Base-by-base conservation (phyloP, 64 coral and sea anemone species). In the Catalaphyllia jardinei region DNA sequence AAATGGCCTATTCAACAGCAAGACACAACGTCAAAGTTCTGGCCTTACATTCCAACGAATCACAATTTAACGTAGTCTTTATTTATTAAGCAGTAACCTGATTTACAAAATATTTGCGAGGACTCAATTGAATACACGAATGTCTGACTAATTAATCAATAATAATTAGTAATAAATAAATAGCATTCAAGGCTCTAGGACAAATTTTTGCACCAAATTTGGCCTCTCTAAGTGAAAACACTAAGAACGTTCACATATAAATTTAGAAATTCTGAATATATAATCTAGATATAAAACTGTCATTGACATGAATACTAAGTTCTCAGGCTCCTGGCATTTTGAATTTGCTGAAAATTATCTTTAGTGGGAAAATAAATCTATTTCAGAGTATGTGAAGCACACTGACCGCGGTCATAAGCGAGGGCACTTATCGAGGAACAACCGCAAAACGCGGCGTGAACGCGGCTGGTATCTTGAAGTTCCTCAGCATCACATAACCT, bases 161-260 rank as follows among this genome's bases (percentile, higher is more conserved):
- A 49, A 12, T 22, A 77, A 24, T 20, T 77, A 38, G 19, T 50
- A 46, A n/a, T 77, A 52, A 77, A 77, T 77, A 77, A 77, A 77
- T 77, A 51, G 20, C 39, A 19, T 12, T 10, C 18, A 38, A 74
- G 31, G 29, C 72, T 33, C 4, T 18, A 31, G 11, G 29, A 74
- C 31, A 6, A 31, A 29, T 30, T 73, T 46, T 73, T 30, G n/a
- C 71, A 73, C 15, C 29, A 31, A 27, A 73, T 2, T 27, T 73
- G 71, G 71, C 71, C 71, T 73, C 8, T 29, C 71, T 9, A 30
- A 29, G 29, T 31, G 25, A 73, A 25, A 73, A 73, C 33, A 27
- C 25, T 73, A 29, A 73, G 29, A 73, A 73, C 25, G 71, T 73
- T 73, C 29, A 46, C 42, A 73, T 30, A 31, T 73, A 73, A 73